phyloP scores from a whole-genome alignment of 2,797 vertebrate genomes.

The Periparus ater region DNA sequence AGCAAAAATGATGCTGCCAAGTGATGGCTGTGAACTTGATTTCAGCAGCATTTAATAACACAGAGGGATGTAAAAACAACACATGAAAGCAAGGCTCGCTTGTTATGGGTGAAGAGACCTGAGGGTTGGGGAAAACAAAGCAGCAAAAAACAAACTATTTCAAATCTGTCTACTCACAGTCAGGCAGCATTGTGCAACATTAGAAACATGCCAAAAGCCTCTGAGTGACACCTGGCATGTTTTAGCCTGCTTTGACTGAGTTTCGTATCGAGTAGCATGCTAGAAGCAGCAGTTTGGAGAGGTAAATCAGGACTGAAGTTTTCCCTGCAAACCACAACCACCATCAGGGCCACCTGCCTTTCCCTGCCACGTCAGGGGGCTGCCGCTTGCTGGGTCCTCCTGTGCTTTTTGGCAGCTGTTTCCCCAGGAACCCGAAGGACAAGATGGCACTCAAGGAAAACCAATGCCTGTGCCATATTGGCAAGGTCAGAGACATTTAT shows the following conservation, averaged over 20 bases:
- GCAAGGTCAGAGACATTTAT: not conserved
- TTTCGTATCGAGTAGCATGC: not conserved
- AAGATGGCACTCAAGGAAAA: not conserved
- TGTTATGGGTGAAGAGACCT: not conserved
- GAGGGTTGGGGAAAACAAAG: not conserved
- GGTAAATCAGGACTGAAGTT: not conserved
- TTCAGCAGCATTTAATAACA: not conserved
- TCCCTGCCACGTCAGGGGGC: not conserved
- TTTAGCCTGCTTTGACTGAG: not conserved
- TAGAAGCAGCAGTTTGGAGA: not conserved
- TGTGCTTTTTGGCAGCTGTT: not conserved
- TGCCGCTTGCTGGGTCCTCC: not conserved
- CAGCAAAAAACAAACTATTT: not conserved
- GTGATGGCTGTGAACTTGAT: not conserved
- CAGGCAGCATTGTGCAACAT: not conserved
- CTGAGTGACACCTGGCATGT: not conserved
- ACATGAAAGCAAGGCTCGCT: not conserved
- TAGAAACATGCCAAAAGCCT: not conserved
- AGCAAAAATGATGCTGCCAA: not conserved
- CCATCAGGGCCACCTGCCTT: not conserved
- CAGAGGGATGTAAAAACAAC: not conserved
- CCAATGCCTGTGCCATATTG: too few relatives aligned
- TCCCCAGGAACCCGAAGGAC: not conserved
- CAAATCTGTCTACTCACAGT: not conserved
- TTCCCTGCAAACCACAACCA: not conserved